Evolutionary conservation across 2,113 vertebrate genomes (phyloP), one percentile per base, ranked within the genome.

Genomic region (Dasyornis broadbenti): DNA sequence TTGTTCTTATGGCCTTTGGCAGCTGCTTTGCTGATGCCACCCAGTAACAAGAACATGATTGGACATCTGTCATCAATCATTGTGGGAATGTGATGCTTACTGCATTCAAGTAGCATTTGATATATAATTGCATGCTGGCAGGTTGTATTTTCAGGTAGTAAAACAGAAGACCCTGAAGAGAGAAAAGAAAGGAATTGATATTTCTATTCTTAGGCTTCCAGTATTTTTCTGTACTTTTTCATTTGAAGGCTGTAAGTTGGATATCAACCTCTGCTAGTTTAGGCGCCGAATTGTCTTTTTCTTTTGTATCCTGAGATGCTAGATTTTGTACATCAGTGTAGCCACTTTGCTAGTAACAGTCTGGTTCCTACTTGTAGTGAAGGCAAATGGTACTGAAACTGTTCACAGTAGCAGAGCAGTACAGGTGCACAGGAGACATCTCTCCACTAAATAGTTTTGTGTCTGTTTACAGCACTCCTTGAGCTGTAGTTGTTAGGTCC

Each of bases 51-150:
- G 95, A 95, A 96, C 92, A 86, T 45, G 75, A 92, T 61, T 96
- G 92, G 95, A 95, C 93, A 95, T 97, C 95, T 97, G 97, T 97
- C 96, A 95, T 95, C 81, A 81, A 84, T 97, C 95, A 95, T 90
- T 88, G 91, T 42, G 86, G 82, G 81, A 96, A 96, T 63, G 70
- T 6, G 47, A 92, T 82, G 69, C 87, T 94, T 87, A 66, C 76
- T 92, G 6, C 45, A 66, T 65, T 95, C 89, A 82, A 94, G 77
- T 79, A 94, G 81, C 82, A 94, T 97, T 96, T 95, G 70, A 95
- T 95, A 94, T 77, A 77, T 87, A 93, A 91, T 96, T 96, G 70
- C 92, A 81, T 68, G 23, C 53, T 91, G 89, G 39, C 50, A 94
- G 84, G 65, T 65, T 95, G 71, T 57, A 35, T 90, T 96, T 97